Evolutionary conservation across 2,113 vertebrate genomes (phyloP).

Genomic region (Semnornis frantzii): DNA sequence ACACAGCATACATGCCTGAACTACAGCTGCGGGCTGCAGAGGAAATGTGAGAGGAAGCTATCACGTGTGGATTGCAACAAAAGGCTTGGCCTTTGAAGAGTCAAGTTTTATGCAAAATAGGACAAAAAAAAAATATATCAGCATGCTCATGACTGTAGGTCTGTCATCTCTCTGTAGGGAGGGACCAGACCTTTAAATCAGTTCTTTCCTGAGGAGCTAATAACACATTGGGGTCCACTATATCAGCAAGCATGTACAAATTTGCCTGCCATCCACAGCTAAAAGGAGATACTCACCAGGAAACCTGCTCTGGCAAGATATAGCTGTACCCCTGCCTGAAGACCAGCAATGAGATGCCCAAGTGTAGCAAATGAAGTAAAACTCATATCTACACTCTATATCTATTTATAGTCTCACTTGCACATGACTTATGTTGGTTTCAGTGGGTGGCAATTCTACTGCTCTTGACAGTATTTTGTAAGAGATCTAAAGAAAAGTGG

Average conservation of each 20-base stretch:
- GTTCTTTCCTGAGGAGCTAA: not conserved
- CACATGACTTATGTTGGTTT: conserved; percentile 32
- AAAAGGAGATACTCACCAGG: not conserved
- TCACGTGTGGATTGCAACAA: not conserved
- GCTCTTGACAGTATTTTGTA: conserved; percentile 50
- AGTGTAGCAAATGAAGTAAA: not conserved
- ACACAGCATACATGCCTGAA: not conserved
- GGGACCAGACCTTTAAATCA: not conserved
- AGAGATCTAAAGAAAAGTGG: conserved; percentile 13
- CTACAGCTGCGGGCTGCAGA: not conserved
- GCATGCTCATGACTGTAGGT: not conserved
- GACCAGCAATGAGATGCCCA: not conserved
- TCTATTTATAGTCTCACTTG: conserved; percentile 24
- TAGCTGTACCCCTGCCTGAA: not conserved
- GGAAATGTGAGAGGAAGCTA: not conserved
- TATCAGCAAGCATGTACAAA: rapidly evolving
- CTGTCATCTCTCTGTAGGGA: not conserved
- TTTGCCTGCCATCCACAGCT: not conserved
- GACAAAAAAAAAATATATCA: not conserved
- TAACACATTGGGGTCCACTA: not conserved
- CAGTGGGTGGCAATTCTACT: conserved; percentile 33
- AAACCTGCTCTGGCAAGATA: not conserved
- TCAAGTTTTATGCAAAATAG: not conserved
- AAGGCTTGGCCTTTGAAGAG: not conserved
- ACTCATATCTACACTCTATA: conserved; percentile 21